Conservation (phyloP, 2,797 vertebrate genomes). For the Paedocypris micromegethes region DNA sequence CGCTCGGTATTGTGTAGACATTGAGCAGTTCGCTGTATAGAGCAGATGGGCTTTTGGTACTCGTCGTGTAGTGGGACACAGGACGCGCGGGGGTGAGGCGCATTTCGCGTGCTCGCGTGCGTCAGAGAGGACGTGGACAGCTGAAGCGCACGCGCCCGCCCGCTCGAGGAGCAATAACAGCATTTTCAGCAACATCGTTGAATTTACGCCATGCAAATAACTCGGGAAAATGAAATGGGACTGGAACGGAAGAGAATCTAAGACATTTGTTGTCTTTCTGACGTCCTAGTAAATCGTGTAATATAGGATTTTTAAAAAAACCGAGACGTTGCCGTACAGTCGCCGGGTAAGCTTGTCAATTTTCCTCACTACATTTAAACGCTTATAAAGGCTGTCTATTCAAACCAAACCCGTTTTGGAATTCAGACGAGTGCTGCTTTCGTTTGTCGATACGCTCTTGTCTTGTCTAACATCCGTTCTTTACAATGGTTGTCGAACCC, state of each 20-base stretch:
- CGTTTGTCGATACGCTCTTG: slow-evolving; percentile 13
- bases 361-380: too few species aligned
- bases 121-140: slow-evolving; percentile 44
- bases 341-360: slow-evolving; percentile 37
- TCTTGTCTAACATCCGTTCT: slow-evolving; percentile 36
- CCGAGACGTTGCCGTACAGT: slow-evolving; percentile 41
- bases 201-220: slow-evolving; percentile 40
- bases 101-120: slow-evolving; percentile 41
- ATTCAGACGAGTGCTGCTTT: neutral
- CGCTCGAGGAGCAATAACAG: slow-evolving; percentile 44
- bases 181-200: slow-evolving; percentile 34
- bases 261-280: slow-evolving; percentile 24
- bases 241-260: slow-evolving; percentile 35
- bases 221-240: slow-evolving; percentile 44
- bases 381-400: too few species aligned
- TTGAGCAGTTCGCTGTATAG: slow-evolving; percentile 8
- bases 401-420: too few species aligned
- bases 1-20: slow-evolving; percentile 21
- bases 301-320: slow-evolving; percentile 30
- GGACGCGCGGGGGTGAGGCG: slow-evolving; percentile 38
- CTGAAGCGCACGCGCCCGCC: slow-evolving; percentile 35
- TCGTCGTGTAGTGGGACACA: slow-evolving; percentile 39
- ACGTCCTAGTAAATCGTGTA: slow-evolving; percentile 33
- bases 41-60: slow-evolving; percentile 35
- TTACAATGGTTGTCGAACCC: slow-evolving; percentile 39